These are phyloP conservation scores for Lycaena phlaeas DNA, from an alignment of 2,888 invertebrate species.

Conservation along the genomic window DNA sequence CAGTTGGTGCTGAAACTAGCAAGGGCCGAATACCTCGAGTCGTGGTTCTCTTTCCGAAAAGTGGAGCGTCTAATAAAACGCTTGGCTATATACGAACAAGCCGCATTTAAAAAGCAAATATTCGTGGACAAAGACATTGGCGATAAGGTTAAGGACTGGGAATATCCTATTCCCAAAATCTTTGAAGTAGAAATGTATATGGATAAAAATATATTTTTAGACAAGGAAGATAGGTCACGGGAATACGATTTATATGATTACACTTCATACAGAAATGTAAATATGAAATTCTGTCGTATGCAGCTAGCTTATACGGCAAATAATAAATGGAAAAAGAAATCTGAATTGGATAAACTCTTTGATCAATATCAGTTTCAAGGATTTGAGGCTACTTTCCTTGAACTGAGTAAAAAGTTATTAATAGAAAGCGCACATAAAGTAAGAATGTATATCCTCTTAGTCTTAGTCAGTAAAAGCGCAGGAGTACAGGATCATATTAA, in stretches of 20 bases:
- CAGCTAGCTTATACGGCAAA: too few relatives aligned
- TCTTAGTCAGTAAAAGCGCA: slow-evolving; percentile 49
- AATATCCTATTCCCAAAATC: slow-evolving; percentile 25
- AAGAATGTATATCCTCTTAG: slow-evolving; percentile 43
- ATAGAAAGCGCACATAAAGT: slow-evolving; percentile 33
- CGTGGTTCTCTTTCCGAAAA: slow-evolving; percentile 33
- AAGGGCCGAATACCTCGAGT: slow-evolving; percentile 30
- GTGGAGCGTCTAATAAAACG: slow-evolving; percentile 40
- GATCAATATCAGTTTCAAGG: slow-evolving; percentile 39
- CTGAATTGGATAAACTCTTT: slow-evolving; percentile 37
- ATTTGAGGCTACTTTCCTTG: slow-evolving; percentile 36
- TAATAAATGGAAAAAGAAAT: too few relatives aligned
- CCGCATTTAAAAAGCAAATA: slow-evolving; percentile 31
- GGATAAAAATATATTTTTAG: slow-evolving; percentile 28
- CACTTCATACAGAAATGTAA: background rate
- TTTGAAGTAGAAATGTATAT: slow-evolving; percentile 13
- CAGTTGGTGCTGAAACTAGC: slow-evolving; percentile 33
- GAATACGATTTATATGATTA: slow-evolving; percentile 12
- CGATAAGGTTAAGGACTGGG: slow-evolving; percentile 27
- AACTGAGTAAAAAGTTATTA: slow-evolving; percentile 31
- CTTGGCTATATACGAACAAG: slow-evolving; percentile 27
- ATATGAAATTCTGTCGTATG: too few relatives aligned
- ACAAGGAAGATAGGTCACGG: slow-evolving; percentile 17
- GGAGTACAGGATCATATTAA: slow-evolving; percentile 31
- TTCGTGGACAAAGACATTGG: slow-evolving; percentile 36